Base-by-base conservation (phyloP, 2,113 vertebrate genomes). In the Dromiciops gliroides region DNA sequence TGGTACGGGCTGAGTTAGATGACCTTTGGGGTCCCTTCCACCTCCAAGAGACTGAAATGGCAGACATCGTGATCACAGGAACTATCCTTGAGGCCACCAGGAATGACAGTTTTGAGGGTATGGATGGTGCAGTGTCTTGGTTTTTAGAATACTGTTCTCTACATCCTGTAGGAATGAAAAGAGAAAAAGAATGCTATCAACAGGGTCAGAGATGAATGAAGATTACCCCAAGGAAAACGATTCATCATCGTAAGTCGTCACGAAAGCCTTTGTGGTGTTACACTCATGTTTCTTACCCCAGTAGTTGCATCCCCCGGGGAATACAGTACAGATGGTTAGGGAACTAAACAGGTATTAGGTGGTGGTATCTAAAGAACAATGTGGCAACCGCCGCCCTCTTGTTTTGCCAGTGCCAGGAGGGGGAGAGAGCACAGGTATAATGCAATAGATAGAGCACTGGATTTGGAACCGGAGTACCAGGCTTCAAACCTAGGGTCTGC, bases 181-280 rank as follows among this genome's bases (percentile, higher is more conserved):
- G 97, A 99, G 99, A 96, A 99, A 99, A 98, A 98, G 99, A 96
- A 96, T 99, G 93, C 97, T 99, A 0, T 98, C 98, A 92, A 95
- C 99, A 96, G 99, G 99, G 53, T 99, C 98, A 93, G 99, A 99
- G 97, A 97, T 99, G 92, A 99, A 98, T 53, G 99, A 99, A 98
- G 99, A 99, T 98, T 99, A 99, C 97, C 99, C 99, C 96, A 99
- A 99, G 98, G 99, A 99, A 98, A 99, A 99, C 90, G 99, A 99
- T 98, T 99, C 99, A 22, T 99, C 99, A 10, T 99, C 99, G 99
- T 99, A 98, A 98, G 98, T 98, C 97, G 56, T 92, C 9, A 0
- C 95, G 90, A 93, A 94, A 96, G 51, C 53, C 24, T 75, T 96
- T 95, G n/a, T 51, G 4, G 31, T 49, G 92, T 50, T 51, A 90